Evolutionary conservation across 2,888 invertebrate species (phyloP).

Genomic region (Stenoptilia bipunctidactyla): DNA sequence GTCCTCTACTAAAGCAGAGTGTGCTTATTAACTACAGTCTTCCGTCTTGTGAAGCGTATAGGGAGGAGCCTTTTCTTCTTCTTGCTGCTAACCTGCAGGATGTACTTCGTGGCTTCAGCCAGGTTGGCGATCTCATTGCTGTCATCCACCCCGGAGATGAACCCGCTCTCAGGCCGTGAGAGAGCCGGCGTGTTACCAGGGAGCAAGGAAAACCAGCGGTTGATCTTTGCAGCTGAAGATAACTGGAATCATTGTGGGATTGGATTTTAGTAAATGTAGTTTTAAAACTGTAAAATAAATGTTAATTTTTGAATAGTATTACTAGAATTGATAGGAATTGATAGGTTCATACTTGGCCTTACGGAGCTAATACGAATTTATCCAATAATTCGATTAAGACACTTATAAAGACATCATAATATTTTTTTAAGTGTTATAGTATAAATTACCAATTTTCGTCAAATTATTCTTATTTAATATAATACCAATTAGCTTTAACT

Average conservation of each 20-base stretch:
- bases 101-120: conserved; percentile 76
- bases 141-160: conserved; percentile 76
- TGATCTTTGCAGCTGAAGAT: conserved; percentile 82
- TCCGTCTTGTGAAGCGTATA: conserved; percentile 78
- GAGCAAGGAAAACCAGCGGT: conserved; percentile 84
- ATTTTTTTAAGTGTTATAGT: no score
- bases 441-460: no score
- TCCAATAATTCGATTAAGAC: no score
- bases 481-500: no score
- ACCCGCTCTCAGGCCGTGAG: conserved; percentile 83
- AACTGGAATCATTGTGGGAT: conserved; percentile 60
- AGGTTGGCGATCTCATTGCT: conserved; percentile 70
- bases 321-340: no score
- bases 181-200: conserved; percentile 68
- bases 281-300: no score
- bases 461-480: no score
- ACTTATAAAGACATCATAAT: no score
- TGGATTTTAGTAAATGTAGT: no score
- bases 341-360: no score
- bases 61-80: conserved; percentile 79
- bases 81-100: conserved; percentile 77
- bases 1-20: conserved; percentile 33
- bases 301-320: no score
- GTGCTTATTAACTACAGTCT: conserved; percentile 73
- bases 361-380: no score